Percentiles rank a stretch among this genome's conserved stretches.
Conservation (phyloP, 2,797 vertebrate genomes). For the Poecilia picta region DNA sequence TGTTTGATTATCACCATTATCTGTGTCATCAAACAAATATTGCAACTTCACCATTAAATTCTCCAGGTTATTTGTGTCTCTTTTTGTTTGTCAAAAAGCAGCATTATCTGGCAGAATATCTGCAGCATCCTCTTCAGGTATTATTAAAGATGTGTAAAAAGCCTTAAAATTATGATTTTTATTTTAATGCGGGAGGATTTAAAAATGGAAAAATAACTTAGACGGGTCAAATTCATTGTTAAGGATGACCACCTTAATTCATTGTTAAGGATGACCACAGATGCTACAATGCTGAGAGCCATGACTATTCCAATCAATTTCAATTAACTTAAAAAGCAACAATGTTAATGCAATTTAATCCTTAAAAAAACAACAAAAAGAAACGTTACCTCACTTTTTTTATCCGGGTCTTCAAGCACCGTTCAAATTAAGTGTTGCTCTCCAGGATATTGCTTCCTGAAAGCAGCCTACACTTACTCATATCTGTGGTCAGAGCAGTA, state of each 20-base stretch:
- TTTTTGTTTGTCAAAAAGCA: conserved; percentile 3
- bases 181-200: not conserved
- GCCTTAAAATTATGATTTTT: not conserved
- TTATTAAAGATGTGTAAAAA: not conserved
- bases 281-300: not conserved
- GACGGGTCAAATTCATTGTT: not conserved
- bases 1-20: conserved; percentile 27
- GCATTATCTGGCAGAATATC: not conserved
- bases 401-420: not conserved
- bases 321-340: not conserved
- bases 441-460: not conserved
- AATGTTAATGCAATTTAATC: not conserved
- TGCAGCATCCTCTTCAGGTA: not conserved
- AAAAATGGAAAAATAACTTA: not conserved
- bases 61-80: not conserved
- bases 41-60: conserved; percentile 16
- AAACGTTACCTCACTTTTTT: too few species aligned
- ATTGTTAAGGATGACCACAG: not conserved
- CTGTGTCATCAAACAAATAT: conserved; percentile 13
- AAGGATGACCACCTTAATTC: not conserved
- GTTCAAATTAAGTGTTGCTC: not conserved
- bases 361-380: too few species aligned
- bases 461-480: not conserved
- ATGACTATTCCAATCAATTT: not conserved
- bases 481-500: not conserved